Conservation (phyloP, 2,797 vertebrate genomes). For the Podarcis lilfordi region DNA sequence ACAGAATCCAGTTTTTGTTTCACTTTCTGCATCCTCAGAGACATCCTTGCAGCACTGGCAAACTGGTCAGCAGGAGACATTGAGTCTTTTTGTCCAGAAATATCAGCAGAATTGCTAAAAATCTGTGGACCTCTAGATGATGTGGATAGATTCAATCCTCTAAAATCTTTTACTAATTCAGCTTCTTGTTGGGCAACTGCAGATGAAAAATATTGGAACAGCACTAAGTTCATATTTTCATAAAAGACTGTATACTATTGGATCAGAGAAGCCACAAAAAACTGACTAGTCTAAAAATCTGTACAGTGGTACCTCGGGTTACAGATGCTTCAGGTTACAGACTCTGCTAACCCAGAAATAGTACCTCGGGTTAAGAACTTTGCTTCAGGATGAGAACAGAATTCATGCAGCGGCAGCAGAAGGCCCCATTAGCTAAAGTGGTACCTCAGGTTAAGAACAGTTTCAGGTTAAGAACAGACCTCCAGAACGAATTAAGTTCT, state of each 20-base stretch:
- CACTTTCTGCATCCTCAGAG: slow-evolving; percentile 89
- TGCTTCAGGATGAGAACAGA: too few relatives aligned
- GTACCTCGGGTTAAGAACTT: too few relatives aligned
- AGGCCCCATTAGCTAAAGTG: too few relatives aligned
- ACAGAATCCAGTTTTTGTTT: slow-evolving; percentile 93
- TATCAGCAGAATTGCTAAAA: slow-evolving; percentile 70
- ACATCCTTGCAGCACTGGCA: slow-evolving; percentile 78
- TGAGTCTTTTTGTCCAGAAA: slow-evolving; percentile 68
- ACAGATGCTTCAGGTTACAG: too few relatives aligned
- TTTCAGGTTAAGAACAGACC: too few relatives aligned
- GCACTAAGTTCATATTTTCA: background rate
- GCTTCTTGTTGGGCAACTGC: slow-evolving; percentile 89
- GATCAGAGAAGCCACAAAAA: background rate
- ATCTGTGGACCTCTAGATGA: slow-evolving; percentile 73
- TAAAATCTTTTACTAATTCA: slow-evolving; percentile 80
- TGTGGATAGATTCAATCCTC: slow-evolving; percentile 68
- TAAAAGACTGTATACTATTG: background rate
- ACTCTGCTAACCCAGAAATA: too few relatives aligned
- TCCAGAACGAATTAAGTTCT: too few relatives aligned
- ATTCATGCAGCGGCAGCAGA: too few relatives aligned
- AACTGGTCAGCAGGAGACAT: slow-evolving; percentile 80
- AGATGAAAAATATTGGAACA: slow-evolving; percentile 51
- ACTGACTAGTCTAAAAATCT: background rate
- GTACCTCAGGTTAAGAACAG: too few relatives aligned
- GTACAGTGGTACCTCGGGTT: too few relatives aligned